Evolutionary conservation across 2,797 vertebrate species (phyloP), one percentile per base, ranked within the genome.

Genomic region (Myotis daubentonii): DNA sequence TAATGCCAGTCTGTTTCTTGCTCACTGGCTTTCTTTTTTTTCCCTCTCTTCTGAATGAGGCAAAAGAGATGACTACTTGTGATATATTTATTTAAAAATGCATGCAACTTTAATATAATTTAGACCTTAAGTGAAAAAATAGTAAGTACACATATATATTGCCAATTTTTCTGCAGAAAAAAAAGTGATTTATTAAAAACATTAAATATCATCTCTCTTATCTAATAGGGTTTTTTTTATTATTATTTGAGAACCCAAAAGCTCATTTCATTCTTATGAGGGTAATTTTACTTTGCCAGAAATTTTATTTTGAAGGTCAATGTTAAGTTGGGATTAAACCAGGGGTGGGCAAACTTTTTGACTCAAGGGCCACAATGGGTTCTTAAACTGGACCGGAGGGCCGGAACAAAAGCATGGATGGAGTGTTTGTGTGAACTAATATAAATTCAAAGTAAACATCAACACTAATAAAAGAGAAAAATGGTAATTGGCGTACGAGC

Each of bases 181-280:
- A 74, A 93, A 93, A 82, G 25, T 72, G 16, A 44, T 47, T 79
- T 55, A 65, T 72, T 79, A 78, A 92, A 93, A 85, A 19, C 12
- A 70, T 66, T 71, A 86, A 87, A 78, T 82, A 10, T 38, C 23
- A 33, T 76, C 36, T 72, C 16, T 96, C 20, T 70, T 94, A 84
- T 20, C 60, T 93, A 23, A 47, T 86, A 60, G 41, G 41, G 5
- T 38, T 38, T 80, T 83, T 76, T 84, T 87, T 75, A 20, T 38
- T 38, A 38, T 38, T 38, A 5, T 38, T 38, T 75, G n/a, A 96
- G 22, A 95, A 78, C n/a, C 2, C 19, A 57, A 70, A 95, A 57
- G 16, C 51, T 57, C 65, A 81, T 38, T 84, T 95, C 6, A n/a
- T 96, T 88, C 94, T 93, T 51, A 49, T 86, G 8, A 81, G 30